Base-by-base conservation (phyloP, 1,140 invertebrate genomes). In the Caligus rogercresseyi region DNA sequence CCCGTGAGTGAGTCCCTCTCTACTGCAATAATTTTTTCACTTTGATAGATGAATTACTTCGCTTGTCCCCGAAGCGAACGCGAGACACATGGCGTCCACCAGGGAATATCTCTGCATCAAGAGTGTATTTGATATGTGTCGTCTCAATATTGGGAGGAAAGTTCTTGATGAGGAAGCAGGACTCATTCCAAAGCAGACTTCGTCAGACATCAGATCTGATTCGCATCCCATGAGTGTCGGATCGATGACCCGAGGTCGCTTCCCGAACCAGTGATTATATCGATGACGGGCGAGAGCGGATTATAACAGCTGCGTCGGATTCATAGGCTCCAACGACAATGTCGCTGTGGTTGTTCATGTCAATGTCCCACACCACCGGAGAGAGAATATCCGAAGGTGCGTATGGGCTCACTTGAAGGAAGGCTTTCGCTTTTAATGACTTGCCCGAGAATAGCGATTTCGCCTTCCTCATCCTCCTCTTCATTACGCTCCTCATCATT, bases 371-470 rank as follows among this genome's bases (percentile, higher is more conserved):
- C n/a, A 25, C 61, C 61, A 25, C 61, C 60, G 25, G 3, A 54
- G 16, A 96, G 73, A 0, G 89, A 89, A 72, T 90, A 89, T 3
- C 91, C 91, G 69, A 95, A 89, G 0, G 87, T 90, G 63, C 76
- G 54, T 87, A 58, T 56, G 66, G 4, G 24, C 43, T 24, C 13
- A 11, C 14, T 20, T 16, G 1, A 65, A 20, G 13, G 55, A 65
- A 43, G 31, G n/a, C 31, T 43, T n/a, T 43, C 31, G n/a, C 31
- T 43, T n/a, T 43, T n/a, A 43, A 43, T 43, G 7, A 43, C n/a
- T 43, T 43, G 31, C n/a, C 31, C 31, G n/a, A 43, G 31, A 43
- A 7, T 7, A 7, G n/a, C 31, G n/a, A 43, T 43, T 43, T 43
- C 31, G 7, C n/a, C 31, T 43, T n/a, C 31, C n/a, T 43, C 31